Evolutionary conservation across 23 tunicate genomes (phyloP).

Genomic region (Botrylloides violaceus): DNA sequence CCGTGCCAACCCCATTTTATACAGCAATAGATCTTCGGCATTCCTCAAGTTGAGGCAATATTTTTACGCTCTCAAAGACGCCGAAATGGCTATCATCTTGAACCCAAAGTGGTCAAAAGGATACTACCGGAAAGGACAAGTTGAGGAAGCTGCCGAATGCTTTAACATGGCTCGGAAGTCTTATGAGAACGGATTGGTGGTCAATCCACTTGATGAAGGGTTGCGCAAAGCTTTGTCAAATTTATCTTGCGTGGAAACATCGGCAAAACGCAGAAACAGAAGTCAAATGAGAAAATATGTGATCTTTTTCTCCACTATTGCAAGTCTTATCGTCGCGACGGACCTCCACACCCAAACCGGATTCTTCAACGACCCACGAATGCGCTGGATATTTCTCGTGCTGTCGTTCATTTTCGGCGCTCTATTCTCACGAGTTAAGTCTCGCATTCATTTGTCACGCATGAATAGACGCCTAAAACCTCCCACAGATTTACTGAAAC

Average conservation of each 20-base stretch:
- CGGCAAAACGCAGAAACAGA: not conserved
- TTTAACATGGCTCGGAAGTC: slow-evolving; percentile 27
- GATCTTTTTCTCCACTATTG: slow-evolving; percentile 16
- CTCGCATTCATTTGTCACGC: not conserved
- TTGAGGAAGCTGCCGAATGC: slow-evolving; percentile 43
- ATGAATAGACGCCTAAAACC: slow-evolving; percentile 9
- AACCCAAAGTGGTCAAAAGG: slow-evolving; percentile 74
- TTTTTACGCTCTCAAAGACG: slow-evolving; percentile 73
- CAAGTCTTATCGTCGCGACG: slow-evolving; percentile 12
- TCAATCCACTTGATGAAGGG: slow-evolving; percentile 40
- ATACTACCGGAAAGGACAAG: slow-evolving; percentile 79
- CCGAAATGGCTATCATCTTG: slow-evolving; percentile 53
- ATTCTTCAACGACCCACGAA: not conserved
- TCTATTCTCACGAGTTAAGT: not conserved
- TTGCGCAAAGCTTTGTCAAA: slow-evolving; percentile 25
- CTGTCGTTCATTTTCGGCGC: not conserved
- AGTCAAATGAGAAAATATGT: not conserved
- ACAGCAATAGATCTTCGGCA: slow-evolving; percentile 70
- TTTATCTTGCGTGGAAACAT: slow-evolving; percentile 8
- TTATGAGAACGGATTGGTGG: slow-evolving; percentile 36
- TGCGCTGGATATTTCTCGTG: slow-evolving; percentile 2
- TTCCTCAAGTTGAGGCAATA: slow-evolving; percentile 57
- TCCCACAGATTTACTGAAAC: slow-evolving; percentile 12
- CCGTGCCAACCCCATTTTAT: slow-evolving; percentile 52
- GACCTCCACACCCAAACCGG: slow-evolving; percentile 8